Percentiles rank a stretch among this genome's conserved stretches.
Conservation (phyloP, 2,797 vertebrate genomes). For the Ispidina picta region DNA sequence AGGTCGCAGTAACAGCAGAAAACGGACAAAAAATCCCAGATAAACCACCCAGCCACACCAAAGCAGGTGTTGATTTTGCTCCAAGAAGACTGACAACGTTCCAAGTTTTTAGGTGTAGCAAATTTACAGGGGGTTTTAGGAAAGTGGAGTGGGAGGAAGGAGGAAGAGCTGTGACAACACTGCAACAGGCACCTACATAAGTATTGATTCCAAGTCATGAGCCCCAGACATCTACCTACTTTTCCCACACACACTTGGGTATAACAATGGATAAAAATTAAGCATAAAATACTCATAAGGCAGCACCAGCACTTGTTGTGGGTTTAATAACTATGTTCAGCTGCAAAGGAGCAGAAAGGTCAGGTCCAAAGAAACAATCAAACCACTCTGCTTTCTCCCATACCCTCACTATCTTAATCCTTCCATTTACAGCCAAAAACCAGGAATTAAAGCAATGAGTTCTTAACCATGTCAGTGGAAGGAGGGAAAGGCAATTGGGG, state of each 20-base stretch:
- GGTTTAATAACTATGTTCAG: neutral
- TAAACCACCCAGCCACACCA: too few relatives aligned
- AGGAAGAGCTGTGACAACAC: neutral
- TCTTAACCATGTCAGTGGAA: neutral
- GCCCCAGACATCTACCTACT: neutral
- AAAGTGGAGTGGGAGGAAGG: neutral
- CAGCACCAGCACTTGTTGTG: too few relatives aligned
- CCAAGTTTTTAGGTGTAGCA: neutral
- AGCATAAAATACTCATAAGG: neutral
- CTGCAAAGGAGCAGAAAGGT: neutral
- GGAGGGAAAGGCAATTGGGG: neutral
- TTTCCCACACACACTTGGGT: neutral
- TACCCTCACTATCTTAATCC: neutral
- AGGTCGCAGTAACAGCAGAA: neutral
- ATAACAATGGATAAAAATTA: neutral
- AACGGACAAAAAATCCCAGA: too few relatives aligned
- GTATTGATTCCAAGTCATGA: neutral
- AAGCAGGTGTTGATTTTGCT: neutral
- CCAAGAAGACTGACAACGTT: neutral
- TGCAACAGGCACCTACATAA: neutral
- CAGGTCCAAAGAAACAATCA: neutral
- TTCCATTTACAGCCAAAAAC: neutral
- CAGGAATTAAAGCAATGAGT: neutral
- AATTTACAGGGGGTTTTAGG: neutral
- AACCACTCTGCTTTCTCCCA: fast-evolving